Base-by-base conservation (phyloP, 2,888 invertebrate species). In the Vesta saturnalis region DNA sequence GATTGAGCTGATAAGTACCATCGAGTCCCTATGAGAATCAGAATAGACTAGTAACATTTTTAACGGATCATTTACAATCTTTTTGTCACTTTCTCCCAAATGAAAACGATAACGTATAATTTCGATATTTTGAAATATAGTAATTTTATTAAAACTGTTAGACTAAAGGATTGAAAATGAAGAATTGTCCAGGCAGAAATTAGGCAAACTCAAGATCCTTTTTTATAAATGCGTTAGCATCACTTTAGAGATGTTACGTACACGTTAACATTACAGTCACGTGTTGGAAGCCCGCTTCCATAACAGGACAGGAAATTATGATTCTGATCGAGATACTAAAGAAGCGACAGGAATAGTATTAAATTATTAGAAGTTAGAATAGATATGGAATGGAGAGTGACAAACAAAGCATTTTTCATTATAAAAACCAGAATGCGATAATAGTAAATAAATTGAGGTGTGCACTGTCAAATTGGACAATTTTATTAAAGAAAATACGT, bases 1-100 rank as follows among this genome's bases (percentile, higher is more conserved):
- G 74, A 75, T 75, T 73, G 73, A 60, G 62, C 72, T 67, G 75
- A 75, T 75, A 75, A 74, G 72, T 70, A 60, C 63, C 63, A 63
- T 70, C 57, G 56, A 66, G 63, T 57, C 58, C 59, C 69, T 62
- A 70, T 67, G 66, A 61, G 64, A 64, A 66, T 64, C 67, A 65
- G 62, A 70, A 70, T 70, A 64, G 70, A 67, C 66, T 59, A 67
- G 64, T 67, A 64, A 60, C 64, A 67, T 70, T 70, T 70, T 70
- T 70, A 70, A 66, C 70, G 70, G 67, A 55, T 67, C 70, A 70
- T 67, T 70, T 69, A 65, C 69, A 69, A 64, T 65, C 69, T 64
- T 64, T 64, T 65, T 64, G 64, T 65, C 58, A 58, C 60, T 46
- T 57, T 35, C 46, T 54, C 64, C 23, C 49, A 61, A 69, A 63